These are phyloP conservation scores for Dolichoris vasculosae DNA, from an alignment of 1,140 invertebrate species.

Conservation along the genomic window DNA sequence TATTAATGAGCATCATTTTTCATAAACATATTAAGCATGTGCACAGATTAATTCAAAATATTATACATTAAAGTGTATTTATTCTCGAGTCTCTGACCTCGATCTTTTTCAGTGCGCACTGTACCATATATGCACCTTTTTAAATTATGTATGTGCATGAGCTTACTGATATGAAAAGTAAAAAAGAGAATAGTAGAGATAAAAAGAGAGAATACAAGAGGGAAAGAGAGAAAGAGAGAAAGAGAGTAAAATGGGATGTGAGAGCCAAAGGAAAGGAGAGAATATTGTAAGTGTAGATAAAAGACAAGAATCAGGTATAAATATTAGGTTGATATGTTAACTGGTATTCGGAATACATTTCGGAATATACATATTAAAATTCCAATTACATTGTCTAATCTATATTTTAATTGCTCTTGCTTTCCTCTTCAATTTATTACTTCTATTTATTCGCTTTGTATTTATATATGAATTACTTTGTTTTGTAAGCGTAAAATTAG, in stretches of 20 bases:
- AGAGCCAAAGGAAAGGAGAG: not conserved
- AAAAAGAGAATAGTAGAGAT: not conserved
- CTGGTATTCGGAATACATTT: not conserved
- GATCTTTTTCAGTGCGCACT: slow-evolving; percentile 66
- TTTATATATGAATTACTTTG: too few species aligned
- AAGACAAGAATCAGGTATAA: not conserved
- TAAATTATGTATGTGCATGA: not conserved
- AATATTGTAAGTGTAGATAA: not conserved
- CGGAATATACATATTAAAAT: too few species aligned
- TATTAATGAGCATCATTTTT: not conserved
- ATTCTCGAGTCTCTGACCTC: slow-evolving; percentile 60
- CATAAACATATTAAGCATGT: not conserved
- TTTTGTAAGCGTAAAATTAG: too few species aligned
- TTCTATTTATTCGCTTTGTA: too few species aligned
- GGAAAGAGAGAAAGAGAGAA: not conserved
- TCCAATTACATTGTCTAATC: too few species aligned
- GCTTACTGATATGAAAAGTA: not conserved
- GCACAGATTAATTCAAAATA: not conserved
- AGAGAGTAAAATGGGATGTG: not conserved
- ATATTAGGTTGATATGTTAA: slow-evolving; percentile 36
- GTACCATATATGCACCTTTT: not conserved
- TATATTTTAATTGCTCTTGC: too few species aligned
- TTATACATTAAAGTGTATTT: not conserved
- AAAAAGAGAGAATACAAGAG: not conserved
- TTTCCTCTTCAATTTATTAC: too few species aligned